Evolutionary conservation across 2,113 vertebrate genomes (phyloP), one percentile per base, ranked within the genome.

Genomic region (Dendropsophus ebraccatus): DNA sequence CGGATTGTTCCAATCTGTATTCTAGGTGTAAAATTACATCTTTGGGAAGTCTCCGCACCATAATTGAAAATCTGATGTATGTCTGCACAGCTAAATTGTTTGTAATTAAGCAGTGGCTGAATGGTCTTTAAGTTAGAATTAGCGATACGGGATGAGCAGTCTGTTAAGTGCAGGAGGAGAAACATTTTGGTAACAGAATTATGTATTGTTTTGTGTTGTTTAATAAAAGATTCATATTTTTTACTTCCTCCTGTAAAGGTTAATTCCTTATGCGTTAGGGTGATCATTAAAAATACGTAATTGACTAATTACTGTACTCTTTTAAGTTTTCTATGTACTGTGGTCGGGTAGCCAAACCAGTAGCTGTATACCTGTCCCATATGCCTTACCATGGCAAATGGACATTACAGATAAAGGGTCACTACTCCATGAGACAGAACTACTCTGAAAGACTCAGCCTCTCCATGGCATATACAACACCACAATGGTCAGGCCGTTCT

Each of bases 21-120:
- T 84, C 37, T 41, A 84, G 72, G 72, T 84, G 54, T 72, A 60
- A 84, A 60, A 84, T 75, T 8, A 41, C 70, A 30, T 84, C 70
- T 84, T 74, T 84, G 70, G 72, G 82, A 84, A 60, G 72, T 62
- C 82, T 49, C 72, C 1, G 52, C n/a, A 17, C 54, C 32, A 76
- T 84, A 84, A 84, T 75, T 75, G 72, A 75, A 84, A 84, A 84
- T 75, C 70, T 62, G 52, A 84, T 62, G 70, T 84, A 62, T 74
- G 30, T 60, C 82, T 84, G 58, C 72, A 41, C 70, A 19, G 70
- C 35, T 47, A 62, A 84, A 84, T 84, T 84, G 72, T 84, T 84
- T 75, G 82, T 62, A 84, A 84, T 84, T 84, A 75, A 76, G 69
- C 23, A 62, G 67, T 50, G 47, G 49, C 47, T 73, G 67, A 72